Percentiles rank a stretch among this genome's conserved stretches.
These are phyloP conservation scores for Aphelinus certus DNA, from an alignment of 1,140 invertebrate genomes.

Conservation along the genomic window DNA sequence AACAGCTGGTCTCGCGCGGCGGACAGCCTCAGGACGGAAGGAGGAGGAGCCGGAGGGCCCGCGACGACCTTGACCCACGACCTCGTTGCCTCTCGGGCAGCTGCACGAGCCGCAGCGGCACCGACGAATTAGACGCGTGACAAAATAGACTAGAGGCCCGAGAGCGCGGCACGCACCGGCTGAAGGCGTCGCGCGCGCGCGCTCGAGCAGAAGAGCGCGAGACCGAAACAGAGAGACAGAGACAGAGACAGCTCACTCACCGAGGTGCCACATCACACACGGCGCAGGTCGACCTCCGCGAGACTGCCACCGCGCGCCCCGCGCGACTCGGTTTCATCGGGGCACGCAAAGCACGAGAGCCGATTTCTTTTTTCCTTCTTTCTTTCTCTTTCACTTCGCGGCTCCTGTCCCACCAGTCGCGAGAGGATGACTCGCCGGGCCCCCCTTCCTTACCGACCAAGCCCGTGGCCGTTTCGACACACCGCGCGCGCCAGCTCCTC, in stretches of 20 bases:
- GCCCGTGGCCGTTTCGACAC: too few relatives aligned
- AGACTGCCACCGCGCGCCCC: slow-evolving; percentile 4
- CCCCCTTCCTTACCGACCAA: slow-evolving; percentile 19
- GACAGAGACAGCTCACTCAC: slow-evolving; percentile 45
- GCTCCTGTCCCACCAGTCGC: not conserved
- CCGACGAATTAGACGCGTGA: too few relatives aligned
- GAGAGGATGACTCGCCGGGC: not conserved
- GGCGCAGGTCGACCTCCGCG: slow-evolving; percentile 16
- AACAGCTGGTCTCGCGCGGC: slow-evolving; percentile 58
- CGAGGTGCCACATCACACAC: slow-evolving; percentile 55
- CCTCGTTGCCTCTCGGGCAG: slow-evolving; percentile 43
- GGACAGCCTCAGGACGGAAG: slow-evolving; percentile 50
- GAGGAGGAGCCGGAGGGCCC: slow-evolving; percentile 32
- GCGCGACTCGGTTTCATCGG: not conserved
- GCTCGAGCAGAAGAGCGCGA: slow-evolving; percentile 35
- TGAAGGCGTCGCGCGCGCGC: too few relatives aligned
- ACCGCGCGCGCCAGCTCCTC: too few relatives aligned
- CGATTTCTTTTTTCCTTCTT: not conserved
- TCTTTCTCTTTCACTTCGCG: slow-evolving; percentile 7
- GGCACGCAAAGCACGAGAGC: not conserved
- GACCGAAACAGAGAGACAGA: slow-evolving; percentile 21
- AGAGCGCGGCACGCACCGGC: too few relatives aligned
- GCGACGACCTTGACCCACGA: slow-evolving; percentile 63
- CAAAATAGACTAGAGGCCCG: too few relatives aligned
- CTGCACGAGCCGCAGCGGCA: not conserved